Evolutionary conservation across 2,888 invertebrate species (phyloP), one percentile per base, ranked within the genome.

Genomic region (Caenorhabditis japonica): DNA sequence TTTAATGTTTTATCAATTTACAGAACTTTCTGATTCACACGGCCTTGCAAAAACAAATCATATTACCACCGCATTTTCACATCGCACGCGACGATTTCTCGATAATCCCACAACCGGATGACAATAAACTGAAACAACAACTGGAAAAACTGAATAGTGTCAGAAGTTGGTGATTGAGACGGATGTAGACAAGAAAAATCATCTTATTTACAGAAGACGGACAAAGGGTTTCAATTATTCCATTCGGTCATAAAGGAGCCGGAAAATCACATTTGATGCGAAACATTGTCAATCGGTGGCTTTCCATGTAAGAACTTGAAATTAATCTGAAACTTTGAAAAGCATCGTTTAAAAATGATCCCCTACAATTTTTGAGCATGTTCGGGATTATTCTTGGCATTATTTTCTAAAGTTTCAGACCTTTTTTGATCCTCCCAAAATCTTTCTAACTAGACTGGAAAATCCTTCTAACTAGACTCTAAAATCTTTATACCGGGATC

Each of bases 181-280:
- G 0, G 15, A 25, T 19, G 4, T 21, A 1, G 1, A 7, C 44
- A 5, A 15, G n/a, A 3, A n/a, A 8, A 8, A 27, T 0, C 2
- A 25, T 47, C 10, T 36, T 7, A 21, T n/a, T 49, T 33, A 12
- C 43, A 72, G 75, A 52, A 33, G 68, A 73, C 36, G 76, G 75
- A 13, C 44, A 56, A 10, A 60, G 58, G 12, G 38, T 60, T 8
- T 51, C 61, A 13, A 44, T 82, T 15, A 19, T 82, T 3, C 68
- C 83, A 10, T 34, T 74, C 25, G 85, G 83, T 7, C 61, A 66
- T 38, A 70, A 70, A 58, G 70, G 70, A 34, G 61, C 60, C 21
- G 70, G 70, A 36, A 70, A 70, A 44, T 70, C 70, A 17, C 43
- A 52, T 46, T 39, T 70, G 21, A 49, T 71, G 56, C 12, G 53